Conservation (phyloP, 2,113 vertebrate species). For the Bubo bubo region DNA sequence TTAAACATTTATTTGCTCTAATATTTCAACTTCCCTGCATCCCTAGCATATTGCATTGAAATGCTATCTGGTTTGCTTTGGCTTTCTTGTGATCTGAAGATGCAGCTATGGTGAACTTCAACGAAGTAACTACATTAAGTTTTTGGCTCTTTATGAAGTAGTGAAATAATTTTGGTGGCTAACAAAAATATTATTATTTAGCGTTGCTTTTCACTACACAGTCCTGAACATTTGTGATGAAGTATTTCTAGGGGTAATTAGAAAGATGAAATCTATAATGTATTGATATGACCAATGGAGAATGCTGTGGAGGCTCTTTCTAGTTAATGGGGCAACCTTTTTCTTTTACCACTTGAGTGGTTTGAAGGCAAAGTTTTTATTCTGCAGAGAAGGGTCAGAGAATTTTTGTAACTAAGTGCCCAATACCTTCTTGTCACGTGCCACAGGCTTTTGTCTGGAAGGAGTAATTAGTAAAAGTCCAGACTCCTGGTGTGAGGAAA, state of each 20-base stretch:
- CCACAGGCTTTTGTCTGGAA: neutral
- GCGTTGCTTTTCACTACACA: neutral
- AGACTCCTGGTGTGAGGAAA: neutral
- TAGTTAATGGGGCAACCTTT: neutral
- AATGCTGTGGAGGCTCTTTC: neutral
- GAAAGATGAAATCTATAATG: neutral
- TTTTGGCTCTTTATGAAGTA: neutral
- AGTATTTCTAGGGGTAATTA: neutral
- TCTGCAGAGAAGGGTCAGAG: neutral
- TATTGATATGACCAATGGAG: neutral
- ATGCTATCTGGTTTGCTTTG: neutral
- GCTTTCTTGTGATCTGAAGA: neutral
- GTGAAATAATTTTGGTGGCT: neutral
- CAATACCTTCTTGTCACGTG: neutral
- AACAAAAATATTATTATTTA: neutral
- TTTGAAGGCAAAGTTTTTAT: neutral
- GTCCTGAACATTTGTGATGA: neutral
- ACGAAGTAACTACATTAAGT: neutral
- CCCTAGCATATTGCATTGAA: neutral
- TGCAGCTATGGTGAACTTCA: neutral
- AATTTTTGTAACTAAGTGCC: neutral
- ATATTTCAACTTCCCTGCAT: neutral
- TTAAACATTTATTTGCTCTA: neutral
- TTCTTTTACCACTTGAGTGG: neutral
- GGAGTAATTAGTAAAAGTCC: neutral